Base-by-base conservation (phyloP, 2,797 vertebrate genomes). In the Notolabrus celidotus region DNA sequence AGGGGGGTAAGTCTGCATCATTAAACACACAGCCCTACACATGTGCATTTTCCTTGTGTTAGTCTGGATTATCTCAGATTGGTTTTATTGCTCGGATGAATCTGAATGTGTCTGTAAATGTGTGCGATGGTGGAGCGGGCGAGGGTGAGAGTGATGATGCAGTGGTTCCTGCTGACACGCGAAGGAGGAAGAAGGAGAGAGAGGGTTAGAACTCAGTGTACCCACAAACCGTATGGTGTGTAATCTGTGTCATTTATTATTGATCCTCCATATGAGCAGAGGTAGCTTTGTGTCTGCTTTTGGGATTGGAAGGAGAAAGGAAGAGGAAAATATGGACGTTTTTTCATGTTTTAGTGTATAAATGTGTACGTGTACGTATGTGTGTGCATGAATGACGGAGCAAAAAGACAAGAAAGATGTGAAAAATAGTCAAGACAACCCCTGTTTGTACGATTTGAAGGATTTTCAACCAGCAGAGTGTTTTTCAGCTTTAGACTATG, bases 1-100 rank as follows among this genome's bases (percentile, higher is more conserved):
- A 77, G 61, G 65, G 81, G 75, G 89, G 89, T 92, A 42, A 89
- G 89, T 89, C 59, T 71, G 56, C 50, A 51, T 23, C 56, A 3
- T 27, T 11, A 9, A 34, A 2, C 23, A 43, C 54, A 68, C 52
- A 51, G 2, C 25, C 61, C 43, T 55, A 60, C 47, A 64, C 9
- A 59, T 43, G 20, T 63, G 34, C 39, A 31, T 33, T 46, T 5
- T 31, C 8, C 38, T 12, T 10, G 6, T 12, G 10, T 41, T 23
- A 6, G 12, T 12, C 2, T 38, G 23, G 22, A 0, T 5, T 41
- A n/a, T 61, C 7, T 1, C 3, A 10, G 7, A 64, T 43, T 9
- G 19, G 4, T 36, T 52, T 25, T 9, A 19, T 6, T 52, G 46
- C 9, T 31, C 46, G 10, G 33, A 9, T n/a, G 53, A 41, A 36